These are phyloP conservation scores for Ceratoteleas bidentatus DNA, from an alignment of 1,140 invertebrate species.

Conservation along the genomic window DNA sequence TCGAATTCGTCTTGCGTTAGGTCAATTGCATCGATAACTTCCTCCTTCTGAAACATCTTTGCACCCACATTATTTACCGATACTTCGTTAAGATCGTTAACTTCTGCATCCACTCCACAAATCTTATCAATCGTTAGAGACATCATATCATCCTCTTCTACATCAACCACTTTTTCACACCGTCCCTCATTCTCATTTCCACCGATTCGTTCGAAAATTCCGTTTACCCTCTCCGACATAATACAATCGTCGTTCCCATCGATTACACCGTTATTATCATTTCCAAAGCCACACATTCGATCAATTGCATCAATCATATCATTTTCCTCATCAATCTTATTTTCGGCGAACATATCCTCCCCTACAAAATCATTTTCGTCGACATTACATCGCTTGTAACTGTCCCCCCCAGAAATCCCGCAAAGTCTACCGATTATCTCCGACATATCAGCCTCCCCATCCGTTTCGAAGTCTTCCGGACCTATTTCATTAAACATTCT, in stretches of 20 bases:
- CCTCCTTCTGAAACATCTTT: neutral
- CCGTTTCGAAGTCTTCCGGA: slow-evolving; percentile 80
- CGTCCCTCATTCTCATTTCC: too few relatives aligned
- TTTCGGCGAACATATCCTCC: neutral
- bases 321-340: neutral
- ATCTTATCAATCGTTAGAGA: neutral
- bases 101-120: slow-evolving; percentile 73
- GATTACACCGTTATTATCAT: neutral
- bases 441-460: slow-evolving; percentile 81
- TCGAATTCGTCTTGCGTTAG: slow-evolving; percentile 69
- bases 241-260: neutral
- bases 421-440: slow-evolving; percentile 62
- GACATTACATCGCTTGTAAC: neutral
- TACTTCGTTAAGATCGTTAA: slow-evolving; percentile 80
- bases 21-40: slow-evolving; percentile 27
- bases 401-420: neutral
- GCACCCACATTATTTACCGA: slow-evolving; percentile 83
- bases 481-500: slow-evolving; percentile 74
- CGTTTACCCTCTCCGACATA: neutral
- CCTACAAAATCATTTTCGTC: neutral
- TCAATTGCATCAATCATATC: neutral
- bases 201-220: too few relatives aligned
- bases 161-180: neutral
- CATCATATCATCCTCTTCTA: slow-evolving; percentile 21
- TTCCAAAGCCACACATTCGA: neutral